Base-by-base conservation (phyloP, 2,797 vertebrate species). In the Peromyscus attwateri region DNA sequence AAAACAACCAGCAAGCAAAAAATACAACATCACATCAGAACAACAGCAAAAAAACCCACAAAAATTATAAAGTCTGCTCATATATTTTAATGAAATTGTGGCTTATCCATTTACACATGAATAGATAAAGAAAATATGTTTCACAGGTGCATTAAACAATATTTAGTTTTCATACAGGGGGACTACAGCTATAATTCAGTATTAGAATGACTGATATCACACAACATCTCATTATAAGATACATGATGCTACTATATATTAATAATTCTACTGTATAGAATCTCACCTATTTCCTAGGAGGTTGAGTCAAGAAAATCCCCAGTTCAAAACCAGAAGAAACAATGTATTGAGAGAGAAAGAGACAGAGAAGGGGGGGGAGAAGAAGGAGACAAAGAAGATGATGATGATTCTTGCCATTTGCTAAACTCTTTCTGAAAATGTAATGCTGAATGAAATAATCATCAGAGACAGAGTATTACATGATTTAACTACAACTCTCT, bases 181-280 rank as follows among this genome's bases (percentile, higher is more conserved):
- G 19, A 4, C 13, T 43, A 19, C 5, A 11, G 10, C 10, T 68
- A 52, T 16, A 25, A 31, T 5, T 71, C 19, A 11, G 1, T 71
- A 52, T 2, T 1, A 55, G 17, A 57, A 37, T n/a, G 10, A 4
- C 13, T 40, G 25, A 14, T 2, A 68, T 16, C 1, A 1, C n/a
- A 16, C 31, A 21, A n/a, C 0, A 0, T 49, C 9, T 49, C 6
- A 40, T 5, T 75, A 34, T 82, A 40, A 40, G 13, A 0, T 29
- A 46, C 17, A 10, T 66, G 27, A 11, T 31, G 4, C 27, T 5
- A 34, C 27, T 5, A 34, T 5, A 34, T 27, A 43, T 16, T 27
- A 64, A 64, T 43, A 64, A 17, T 43, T 43, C 27, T 19, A 43
- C 10, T 46, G 55, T 57, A 57, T 17, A 1, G 52, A 87, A 52